phyloP scores from a whole-genome alignment of 2,888 invertebrate genomes.

The Anoplius nigerrimus region DNA sequence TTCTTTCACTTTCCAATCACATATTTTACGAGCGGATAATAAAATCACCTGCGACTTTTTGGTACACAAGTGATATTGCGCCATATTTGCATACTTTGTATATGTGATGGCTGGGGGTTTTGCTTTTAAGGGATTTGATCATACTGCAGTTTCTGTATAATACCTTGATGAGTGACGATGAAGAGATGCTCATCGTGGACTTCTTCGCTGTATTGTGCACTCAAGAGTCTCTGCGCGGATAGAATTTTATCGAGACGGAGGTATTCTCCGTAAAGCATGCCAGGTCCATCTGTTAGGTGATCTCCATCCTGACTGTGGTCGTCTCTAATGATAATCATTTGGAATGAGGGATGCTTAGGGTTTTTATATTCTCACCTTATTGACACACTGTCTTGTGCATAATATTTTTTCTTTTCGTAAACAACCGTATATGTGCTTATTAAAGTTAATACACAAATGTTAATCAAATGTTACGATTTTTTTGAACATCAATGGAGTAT shows the following conservation, averaged over 20 bases:
- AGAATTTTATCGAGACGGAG: slow-evolving; percentile 92
- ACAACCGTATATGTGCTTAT: no score
- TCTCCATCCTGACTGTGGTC: slow-evolving; percentile 75
- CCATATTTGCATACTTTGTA: not conserved
- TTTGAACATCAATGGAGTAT: no score
- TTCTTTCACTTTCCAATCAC: not conserved
- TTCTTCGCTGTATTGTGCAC: slow-evolving; percentile 81
- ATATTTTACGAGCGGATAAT: not conserved
- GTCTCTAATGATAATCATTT: slow-evolving; percentile 53
- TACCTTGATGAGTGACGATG: slow-evolving; percentile 98
- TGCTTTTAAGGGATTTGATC: no score
- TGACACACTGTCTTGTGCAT: no score
- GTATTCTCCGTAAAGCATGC: slow-evolving; percentile 93
- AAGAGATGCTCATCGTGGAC: slow-evolving; percentile 99
- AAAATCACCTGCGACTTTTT: not conserved
- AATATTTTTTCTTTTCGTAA: no score
- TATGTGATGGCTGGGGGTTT: not conserved
- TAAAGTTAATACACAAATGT: no score
- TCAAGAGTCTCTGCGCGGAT: slow-evolving; percentile 87
- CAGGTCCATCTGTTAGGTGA: slow-evolving; percentile 82
- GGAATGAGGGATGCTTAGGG: no score
- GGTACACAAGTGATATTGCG: not conserved
- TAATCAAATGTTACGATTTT: no score
- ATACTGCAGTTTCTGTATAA: not conserved
- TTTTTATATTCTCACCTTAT: no score